Conservation (phyloP, 2,113 vertebrate genomes). For the Piaya cayana region DNA sequence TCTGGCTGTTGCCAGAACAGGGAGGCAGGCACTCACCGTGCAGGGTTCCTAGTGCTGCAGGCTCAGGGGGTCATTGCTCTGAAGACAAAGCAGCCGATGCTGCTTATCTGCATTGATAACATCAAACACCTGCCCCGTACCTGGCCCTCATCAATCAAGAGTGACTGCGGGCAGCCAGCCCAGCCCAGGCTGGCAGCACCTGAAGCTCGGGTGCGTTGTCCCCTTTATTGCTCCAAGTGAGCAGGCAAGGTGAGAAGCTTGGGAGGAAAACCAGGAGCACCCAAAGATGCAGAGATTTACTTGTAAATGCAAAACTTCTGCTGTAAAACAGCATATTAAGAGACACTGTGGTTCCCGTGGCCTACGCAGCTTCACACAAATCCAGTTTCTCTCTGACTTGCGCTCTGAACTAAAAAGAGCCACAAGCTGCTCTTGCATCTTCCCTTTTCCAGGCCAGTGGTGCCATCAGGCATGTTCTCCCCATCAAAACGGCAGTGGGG, state of each 20-base stretch:
- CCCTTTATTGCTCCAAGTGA: neutral
- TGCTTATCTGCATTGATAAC: slow-evolving; percentile 3
- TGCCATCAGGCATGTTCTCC: accelerated
- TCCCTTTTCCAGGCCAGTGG: neutral
- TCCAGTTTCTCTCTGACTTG: neutral
- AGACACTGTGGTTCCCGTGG: accelerated
- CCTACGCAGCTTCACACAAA: neutral
- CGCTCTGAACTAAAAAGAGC: neutral
- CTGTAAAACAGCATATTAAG: accelerated
- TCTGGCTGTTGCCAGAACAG: neutral
- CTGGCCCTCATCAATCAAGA: accelerated
- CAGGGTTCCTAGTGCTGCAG: neutral
- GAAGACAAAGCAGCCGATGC: neutral
- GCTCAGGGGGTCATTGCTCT: neutral
- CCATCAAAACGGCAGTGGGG: accelerated
- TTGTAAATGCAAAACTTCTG: neutral
- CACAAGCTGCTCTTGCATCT: neutral
- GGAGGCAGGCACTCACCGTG: neutral
- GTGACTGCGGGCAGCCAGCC: neutral
- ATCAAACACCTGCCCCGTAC: neutral
- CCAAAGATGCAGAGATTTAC: neutral
- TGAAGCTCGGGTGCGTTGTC: neutral
- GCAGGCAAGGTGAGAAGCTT: neutral
- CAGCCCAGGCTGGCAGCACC: neutral
- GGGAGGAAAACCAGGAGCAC: neutral